Evolutionary conservation across 2,888 invertebrate genomes (phyloP).

Genomic region (Acholoe squamosa): DNA sequence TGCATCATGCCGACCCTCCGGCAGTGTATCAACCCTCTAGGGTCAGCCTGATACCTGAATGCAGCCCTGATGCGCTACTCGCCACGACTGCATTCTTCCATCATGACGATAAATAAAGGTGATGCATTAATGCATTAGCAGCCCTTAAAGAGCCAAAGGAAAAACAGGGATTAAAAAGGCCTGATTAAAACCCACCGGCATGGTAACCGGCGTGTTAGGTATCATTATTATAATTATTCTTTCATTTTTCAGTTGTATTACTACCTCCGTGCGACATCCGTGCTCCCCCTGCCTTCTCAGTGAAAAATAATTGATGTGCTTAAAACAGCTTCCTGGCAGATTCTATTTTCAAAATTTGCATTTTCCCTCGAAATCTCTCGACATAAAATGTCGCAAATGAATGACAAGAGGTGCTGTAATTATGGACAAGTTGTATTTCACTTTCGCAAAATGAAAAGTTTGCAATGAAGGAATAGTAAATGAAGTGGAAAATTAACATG

Average conservation of each 20-base stretch:
- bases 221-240: neutral
- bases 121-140: too few relatives aligned
- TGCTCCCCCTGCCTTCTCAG: neutral
- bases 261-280: neutral
- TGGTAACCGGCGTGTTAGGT: neutral
- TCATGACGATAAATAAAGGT: too few relatives aligned
- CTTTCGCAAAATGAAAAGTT: neutral
- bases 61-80: too few relatives aligned
- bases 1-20: too few relatives aligned
- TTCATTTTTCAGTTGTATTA: too few relatives aligned
- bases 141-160: too few relatives aligned
- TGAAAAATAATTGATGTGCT: neutral
- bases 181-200: constrained; percentile 22
- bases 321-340: neutral
- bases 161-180: neutral
- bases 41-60: too few relatives aligned
- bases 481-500: neutral
- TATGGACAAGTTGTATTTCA: neutral
- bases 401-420: neutral
- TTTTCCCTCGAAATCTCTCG: neutral
- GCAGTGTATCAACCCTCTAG: too few relatives aligned
- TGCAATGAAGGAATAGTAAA: neutral
- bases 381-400: neutral
- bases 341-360: neutral
- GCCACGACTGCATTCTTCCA: too few relatives aligned